Evolutionary conservation across 2,888 invertebrate species (phyloP).

Genomic region (Cacoxenus indagator): DNA sequence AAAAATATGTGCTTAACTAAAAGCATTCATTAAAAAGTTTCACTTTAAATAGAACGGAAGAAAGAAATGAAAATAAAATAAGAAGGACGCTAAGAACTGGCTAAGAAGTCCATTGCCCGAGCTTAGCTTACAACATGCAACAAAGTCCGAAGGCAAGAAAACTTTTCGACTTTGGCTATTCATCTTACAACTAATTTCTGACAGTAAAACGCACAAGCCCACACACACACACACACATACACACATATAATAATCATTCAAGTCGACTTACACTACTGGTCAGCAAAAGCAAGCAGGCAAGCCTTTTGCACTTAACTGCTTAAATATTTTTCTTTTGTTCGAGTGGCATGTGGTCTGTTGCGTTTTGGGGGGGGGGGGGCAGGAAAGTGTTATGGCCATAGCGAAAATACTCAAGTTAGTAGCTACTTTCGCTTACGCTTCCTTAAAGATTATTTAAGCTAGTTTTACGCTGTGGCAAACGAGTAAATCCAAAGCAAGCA

Average conservation of each 20-base stretch:
- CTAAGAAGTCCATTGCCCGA: background rate
- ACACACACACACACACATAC: background rate
- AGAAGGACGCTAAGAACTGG: slow-evolving; percentile 27
- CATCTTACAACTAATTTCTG: slow-evolving; percentile 62
- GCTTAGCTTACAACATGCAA: slow-evolving; percentile 35
- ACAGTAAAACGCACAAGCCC: slow-evolving; percentile 42
- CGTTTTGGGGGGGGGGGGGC: slow-evolving; percentile 11
- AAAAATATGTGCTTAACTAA: slow-evolving; percentile 61
- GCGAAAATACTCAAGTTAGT: slow-evolving; percentile 48
- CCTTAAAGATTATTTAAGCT: slow-evolving; percentile 58
- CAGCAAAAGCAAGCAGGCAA: slow-evolving; percentile 8
- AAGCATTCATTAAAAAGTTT: slow-evolving; percentile 64
- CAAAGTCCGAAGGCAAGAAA: slow-evolving; percentile 58
- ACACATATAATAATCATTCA: background rate
- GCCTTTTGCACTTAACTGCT: slow-evolving; percentile 53
- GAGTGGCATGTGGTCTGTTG: background rate
- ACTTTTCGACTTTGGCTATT: slow-evolving; percentile 61
- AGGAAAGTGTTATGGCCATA: slow-evolving; percentile 30
- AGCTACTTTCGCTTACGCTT: slow-evolving; percentile 61
- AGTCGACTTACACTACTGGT: background rate
- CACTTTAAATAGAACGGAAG: too few species aligned
- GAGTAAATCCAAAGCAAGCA: background rate
- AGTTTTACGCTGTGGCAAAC: slow-evolving; percentile 23
- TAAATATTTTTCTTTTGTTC: slow-evolving; percentile 59
- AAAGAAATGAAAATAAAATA: slow-evolving; percentile 42